phyloP scores from a whole-genome alignment of 2,113 vertebrate species.

The Hemibates koningsi region DNA sequence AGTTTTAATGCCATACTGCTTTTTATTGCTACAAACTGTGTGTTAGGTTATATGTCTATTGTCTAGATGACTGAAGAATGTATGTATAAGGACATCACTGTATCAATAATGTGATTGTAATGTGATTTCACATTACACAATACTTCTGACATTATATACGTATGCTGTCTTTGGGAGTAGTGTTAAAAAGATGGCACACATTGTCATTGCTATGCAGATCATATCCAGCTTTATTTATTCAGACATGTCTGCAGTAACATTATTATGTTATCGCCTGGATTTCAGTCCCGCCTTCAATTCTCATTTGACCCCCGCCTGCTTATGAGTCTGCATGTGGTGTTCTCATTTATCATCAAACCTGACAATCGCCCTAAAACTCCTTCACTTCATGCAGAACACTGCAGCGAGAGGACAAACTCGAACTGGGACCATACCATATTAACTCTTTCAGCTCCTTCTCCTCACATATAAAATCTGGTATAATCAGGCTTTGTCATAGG shows the following conservation, averaged over 20 bases:
- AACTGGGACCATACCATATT: too few species aligned
- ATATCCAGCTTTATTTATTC: not conserved
- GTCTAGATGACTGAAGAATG: not conserved
- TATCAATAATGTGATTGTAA: not conserved
- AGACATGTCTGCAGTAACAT: not conserved
- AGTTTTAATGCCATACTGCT: not conserved
- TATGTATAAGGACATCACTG: not conserved
- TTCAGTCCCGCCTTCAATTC: not conserved
- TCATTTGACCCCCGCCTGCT: not conserved
- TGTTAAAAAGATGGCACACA: not conserved
- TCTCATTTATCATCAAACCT: not conserved
- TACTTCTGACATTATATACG: not conserved
- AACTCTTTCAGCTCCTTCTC: too few species aligned
- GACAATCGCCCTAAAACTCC: not conserved
- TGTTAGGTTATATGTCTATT: not conserved
- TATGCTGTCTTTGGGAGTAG: not conserved
- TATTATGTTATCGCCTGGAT: rapidly evolving
- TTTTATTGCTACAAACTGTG: not conserved
- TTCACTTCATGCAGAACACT: not conserved
- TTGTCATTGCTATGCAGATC: rapidly evolving
- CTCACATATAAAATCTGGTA: too few species aligned
- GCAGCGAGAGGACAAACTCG: too few species aligned
- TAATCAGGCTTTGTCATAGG: too few species aligned
- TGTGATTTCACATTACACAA: not conserved
- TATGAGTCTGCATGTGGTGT: not conserved